Evolutionary conservation across 2,113 vertebrate species (phyloP).

Genomic region (Chascanopsetta lugubris): DNA sequence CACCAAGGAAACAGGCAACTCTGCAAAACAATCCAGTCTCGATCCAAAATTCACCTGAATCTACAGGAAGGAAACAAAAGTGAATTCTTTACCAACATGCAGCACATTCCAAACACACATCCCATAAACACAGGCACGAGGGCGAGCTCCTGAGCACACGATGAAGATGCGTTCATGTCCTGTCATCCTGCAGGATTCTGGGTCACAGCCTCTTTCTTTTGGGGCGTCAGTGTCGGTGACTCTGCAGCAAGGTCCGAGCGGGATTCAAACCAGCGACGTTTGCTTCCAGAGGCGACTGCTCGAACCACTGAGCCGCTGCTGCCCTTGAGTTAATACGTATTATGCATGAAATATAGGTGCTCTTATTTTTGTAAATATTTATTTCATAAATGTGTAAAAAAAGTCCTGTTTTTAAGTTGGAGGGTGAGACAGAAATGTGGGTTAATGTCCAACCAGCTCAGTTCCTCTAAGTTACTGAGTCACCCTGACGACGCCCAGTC

Average conservation of each 20-base stretch:
- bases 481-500: constrained; percentile 31
- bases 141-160: constrained; percentile 8
- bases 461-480: constrained; percentile 67
- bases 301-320: too few relatives aligned
- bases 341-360: too few relatives aligned
- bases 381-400: background rate
- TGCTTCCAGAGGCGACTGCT: too few relatives aligned
- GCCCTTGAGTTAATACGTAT: too few relatives aligned
- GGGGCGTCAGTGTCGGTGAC: too few relatives aligned
- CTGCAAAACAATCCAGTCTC: constrained; percentile 65
- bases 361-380: constrained; percentile 2
- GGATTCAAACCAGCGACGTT: too few relatives aligned
- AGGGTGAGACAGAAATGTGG: constrained; percentile 18
- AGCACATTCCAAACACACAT: constrained; percentile 35
- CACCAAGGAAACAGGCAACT: constrained; percentile 84
- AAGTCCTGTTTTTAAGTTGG: background rate
- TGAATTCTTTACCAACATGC: constrained; percentile 2
- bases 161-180: constrained; percentile 14
- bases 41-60: constrained; percentile 68
- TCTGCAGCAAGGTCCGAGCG: too few relatives aligned
- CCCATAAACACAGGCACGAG: constrained; percentile 19
- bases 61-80: constrained; percentile 45
- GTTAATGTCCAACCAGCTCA: constrained; percentile 75
- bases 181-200: too few relatives aligned
- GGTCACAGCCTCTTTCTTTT: too few relatives aligned